phyloP scores from a whole-genome alignment of 2,797 vertebrate species.

The Heteromormyrus szaboi region DNA sequence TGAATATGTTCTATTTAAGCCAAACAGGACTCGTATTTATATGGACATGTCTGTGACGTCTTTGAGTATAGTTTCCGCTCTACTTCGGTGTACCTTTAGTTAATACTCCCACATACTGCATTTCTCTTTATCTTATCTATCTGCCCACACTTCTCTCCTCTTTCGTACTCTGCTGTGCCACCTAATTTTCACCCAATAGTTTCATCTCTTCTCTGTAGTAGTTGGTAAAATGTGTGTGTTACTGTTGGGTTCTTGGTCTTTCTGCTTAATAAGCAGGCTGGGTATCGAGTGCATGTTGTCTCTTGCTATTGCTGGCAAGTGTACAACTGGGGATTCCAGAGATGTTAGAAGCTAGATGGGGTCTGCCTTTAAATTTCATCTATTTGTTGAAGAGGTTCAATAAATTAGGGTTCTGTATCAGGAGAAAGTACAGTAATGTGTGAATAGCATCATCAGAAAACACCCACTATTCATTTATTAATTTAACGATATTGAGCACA shows the following conservation, averaged over 20 bases:
- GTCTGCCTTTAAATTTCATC: neutral
- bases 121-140: neutral
- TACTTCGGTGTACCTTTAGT: neutral
- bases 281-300: neutral
- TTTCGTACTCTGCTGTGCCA: neutral
- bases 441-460: neutral
- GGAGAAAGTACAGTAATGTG: neutral
- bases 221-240: neutral
- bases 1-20: neutral
- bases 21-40: neutral
- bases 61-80: neutral
- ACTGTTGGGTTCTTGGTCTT: neutral
- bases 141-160: neutral
- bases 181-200: neutral
- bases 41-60: neutral
- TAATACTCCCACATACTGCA: neutral
- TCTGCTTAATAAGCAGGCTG: neutral
- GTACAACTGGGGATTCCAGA: neutral
- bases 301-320: neutral
- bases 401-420: neutral
- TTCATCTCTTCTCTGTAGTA: neutral
- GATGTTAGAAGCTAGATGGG: neutral
- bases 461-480: neutral
- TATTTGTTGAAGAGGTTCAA: neutral
- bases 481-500: neutral